Conservation (phyloP, 1,140 invertebrate species). For the Brachystomella parvula region DNA sequence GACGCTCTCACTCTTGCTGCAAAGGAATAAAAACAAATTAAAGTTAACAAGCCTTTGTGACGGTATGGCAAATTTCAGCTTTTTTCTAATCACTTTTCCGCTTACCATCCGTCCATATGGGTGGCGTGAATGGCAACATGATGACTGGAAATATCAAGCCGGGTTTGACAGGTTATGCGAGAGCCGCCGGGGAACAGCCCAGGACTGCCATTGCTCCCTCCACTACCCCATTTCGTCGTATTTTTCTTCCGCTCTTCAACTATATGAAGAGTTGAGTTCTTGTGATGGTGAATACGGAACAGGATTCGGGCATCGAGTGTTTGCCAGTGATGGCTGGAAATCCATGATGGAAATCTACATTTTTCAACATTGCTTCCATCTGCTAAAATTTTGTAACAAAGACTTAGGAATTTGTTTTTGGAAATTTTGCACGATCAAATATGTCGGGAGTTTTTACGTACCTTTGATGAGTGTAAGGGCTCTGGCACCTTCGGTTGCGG, state of each 20-base stretch:
- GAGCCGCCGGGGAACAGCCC: constrained; percentile 26
- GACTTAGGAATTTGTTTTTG: not conserved
- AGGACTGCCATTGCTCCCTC: constrained; percentile 16
- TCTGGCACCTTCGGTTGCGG: constrained; percentile 64
- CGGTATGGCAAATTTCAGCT: no score
- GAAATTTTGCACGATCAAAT: not conserved
- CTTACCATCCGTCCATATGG: constrained; percentile 65
- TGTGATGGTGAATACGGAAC: constrained; percentile 60
- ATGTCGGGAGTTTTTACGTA: not conserved
- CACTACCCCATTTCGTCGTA: constrained; percentile 5
- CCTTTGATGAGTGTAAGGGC: constrained; percentile 51
- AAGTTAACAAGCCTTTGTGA: not conserved
- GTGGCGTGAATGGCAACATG: constrained; percentile 51
- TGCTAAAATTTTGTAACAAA: not conserved
- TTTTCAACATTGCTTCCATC: constrained; percentile 39
- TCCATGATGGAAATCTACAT: constrained; percentile 67
- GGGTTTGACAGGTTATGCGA: constrained; percentile 25
- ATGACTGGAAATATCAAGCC: constrained; percentile 21
- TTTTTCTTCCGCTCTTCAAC: not conserved
- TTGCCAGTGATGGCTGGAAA: constrained; percentile 68
- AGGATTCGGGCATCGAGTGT: constrained; percentile 64
- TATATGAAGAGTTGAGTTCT: constrained; percentile 59
- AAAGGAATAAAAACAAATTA: constrained; percentile 28
- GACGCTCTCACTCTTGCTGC: constrained; percentile 49
- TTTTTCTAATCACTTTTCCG: no score